These are phyloP conservation scores for Ectemnius continuus DNA, from an alignment of 2,888 invertebrate species.

Conservation along the genomic window DNA sequence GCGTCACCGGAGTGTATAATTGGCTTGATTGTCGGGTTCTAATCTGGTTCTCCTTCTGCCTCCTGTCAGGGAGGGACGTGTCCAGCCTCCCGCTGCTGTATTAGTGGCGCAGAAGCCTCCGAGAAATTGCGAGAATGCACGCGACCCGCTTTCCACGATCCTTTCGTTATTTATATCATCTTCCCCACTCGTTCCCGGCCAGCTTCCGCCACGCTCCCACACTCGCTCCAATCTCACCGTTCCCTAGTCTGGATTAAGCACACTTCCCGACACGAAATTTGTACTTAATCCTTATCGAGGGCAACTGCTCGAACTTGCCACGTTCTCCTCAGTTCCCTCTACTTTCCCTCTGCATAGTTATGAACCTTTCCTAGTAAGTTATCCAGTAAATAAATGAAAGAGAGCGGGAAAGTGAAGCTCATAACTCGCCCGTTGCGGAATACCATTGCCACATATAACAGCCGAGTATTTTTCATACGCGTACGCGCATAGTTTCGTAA, in stretches of 20 bases:
- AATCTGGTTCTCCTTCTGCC: slow-evolving; percentile 73
- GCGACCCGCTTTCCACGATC: slow-evolving; percentile 55
- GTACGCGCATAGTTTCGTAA: no score
- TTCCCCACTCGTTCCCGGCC: slow-evolving; percentile 26
- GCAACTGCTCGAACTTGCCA: background rate
- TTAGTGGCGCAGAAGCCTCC: slow-evolving; percentile 35
- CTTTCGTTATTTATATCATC: slow-evolving; percentile 66
- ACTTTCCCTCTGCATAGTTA: no score
- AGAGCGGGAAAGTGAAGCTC: no score
- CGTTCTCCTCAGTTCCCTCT: no score
- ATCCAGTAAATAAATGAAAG: no score
- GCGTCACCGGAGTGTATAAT: slow-evolving; percentile 77
- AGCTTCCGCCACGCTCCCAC: slow-evolving; percentile 28
- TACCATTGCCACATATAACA: no score
- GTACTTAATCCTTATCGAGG: background rate
- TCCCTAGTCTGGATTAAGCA: slow-evolving; percentile 29
- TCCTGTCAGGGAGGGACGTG: slow-evolving; percentile 63
- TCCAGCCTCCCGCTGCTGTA: slow-evolving; percentile 50
- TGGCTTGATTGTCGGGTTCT: slow-evolving; percentile 77
- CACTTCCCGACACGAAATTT: slow-evolving; percentile 21
- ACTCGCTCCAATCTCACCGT: background rate
- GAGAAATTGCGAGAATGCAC: slow-evolving; percentile 52
- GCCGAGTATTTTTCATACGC: no score
- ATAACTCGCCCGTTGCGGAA: no score
- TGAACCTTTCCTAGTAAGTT: no score